Conservation (phyloP, 2,797 vertebrate species). For the Microcaecilia unicolor region DNA sequence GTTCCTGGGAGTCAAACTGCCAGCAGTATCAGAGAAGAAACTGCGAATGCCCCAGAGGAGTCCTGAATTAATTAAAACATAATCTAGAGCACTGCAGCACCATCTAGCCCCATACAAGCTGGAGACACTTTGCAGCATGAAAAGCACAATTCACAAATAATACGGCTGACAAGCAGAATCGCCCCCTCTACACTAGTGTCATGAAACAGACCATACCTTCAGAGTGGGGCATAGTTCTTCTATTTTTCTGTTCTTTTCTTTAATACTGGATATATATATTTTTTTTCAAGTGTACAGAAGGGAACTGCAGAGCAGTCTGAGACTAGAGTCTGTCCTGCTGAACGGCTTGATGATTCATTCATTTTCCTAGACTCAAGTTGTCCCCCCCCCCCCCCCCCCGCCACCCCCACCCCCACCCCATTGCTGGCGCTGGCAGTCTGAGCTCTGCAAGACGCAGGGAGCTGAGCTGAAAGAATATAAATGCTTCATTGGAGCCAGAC, state of each 20-base stretch:
- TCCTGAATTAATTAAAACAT: too few relatives aligned
- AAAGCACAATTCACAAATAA: too few relatives aligned
- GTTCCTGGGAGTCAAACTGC: too few relatives aligned
- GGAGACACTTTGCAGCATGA: too few relatives aligned
- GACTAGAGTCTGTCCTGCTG: not conserved
- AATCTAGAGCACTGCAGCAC: too few relatives aligned
- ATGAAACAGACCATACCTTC: too few relatives aligned
- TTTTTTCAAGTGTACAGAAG: constrained; percentile 7
- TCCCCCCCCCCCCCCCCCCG: not conserved
- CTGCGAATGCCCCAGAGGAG: too few relatives aligned
- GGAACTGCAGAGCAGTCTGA: not conserved
- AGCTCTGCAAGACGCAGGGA: constrained; percentile 12
- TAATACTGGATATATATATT: not conserved
- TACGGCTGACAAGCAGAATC: too few relatives aligned
- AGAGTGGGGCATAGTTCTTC: too few relatives aligned
- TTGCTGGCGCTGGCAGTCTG: constrained; percentile 5
- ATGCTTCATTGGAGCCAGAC: constrained; percentile 29
- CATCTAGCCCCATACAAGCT: too few relatives aligned
- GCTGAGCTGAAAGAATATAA: constrained; percentile 15
- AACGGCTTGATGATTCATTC: constrained; percentile 18
- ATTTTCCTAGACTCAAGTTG: constrained; percentile 11
- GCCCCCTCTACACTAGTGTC: too few relatives aligned
- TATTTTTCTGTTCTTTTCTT: not conserved
- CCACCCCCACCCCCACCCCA: not conserved
- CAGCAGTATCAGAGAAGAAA: too few relatives aligned